Evolutionary conservation across 2,797 vertebrate species (phyloP), one percentile per base, ranked within the genome.

Genomic region (Eutrigla gurnardus): DNA sequence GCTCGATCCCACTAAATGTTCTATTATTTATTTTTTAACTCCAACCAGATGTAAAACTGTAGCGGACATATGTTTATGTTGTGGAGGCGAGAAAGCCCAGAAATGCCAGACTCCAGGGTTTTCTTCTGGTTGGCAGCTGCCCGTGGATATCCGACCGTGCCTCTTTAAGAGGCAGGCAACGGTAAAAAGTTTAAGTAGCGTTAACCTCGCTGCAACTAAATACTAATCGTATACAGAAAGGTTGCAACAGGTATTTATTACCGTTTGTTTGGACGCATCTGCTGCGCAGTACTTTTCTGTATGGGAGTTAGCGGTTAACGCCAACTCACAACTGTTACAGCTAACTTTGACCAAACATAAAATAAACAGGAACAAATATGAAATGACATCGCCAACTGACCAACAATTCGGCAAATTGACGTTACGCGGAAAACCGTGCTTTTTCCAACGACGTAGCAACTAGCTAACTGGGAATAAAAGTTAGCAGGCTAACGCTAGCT

Each of bases 401-500:
- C 17, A 40, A 36, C 50, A 18, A 25, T 3, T 5, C 45, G 6
- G 2, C 0, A 13, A 52, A 32, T 10, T 1, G 4, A 32, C 14
- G 2, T 14, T 9, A 6, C 8, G 10, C 1, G 7, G 3, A 5
- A 57, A 65, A 15, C 13, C 0, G 3, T 32, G 18, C 4, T 7
- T 57, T 10, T 35, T 0, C 7, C 7, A 47, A 6, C 18, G 45
- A 46, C 18, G 25, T 4, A 32, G 37, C 59, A 7, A 13, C 25
- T 14, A 10, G 49, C 61, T 17, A 33, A 73, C 54, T 61, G 35
- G 17, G 52, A 3, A 1, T 32, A 15, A 77, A 78, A 86, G 78
- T 86, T 75, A 86, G 80, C 77, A 17, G 4, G 83, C 82, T 84
- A 82, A 53, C 37, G 64, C 68, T 91, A 86, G 88, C 90, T 52